Conservation (phyloP, 2,888 invertebrate species). For the Lasioglossum villosulum region DNA sequence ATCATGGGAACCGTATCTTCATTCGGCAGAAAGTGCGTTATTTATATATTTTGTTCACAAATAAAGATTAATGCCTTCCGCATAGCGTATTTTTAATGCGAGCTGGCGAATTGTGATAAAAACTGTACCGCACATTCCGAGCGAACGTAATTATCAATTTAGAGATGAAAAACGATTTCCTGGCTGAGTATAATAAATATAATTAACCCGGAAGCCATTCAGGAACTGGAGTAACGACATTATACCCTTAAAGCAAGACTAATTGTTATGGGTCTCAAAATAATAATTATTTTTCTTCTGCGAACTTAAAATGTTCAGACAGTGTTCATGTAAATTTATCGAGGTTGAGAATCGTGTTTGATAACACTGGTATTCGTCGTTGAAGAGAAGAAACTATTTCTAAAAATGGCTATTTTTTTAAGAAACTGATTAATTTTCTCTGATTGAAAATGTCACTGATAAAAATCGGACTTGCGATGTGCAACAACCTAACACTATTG, state of each 20-base stretch:
- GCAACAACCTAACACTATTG: background rate
- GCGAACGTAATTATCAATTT: conserved; percentile 5
- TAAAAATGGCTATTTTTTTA: no score
- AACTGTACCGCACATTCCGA: background rate
- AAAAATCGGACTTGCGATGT: no score
- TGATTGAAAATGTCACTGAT: no score
- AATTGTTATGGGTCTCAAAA: background rate
- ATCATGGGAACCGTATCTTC: background rate
- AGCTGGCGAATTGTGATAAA: background rate
- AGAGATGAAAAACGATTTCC: conserved; percentile 1
- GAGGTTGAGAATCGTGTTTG: no score
- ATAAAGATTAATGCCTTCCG: background rate
- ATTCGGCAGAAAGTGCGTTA: background rate
- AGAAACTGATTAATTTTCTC: no score
- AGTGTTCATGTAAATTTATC: no score
- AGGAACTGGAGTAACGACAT: background rate
- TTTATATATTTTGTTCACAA: background rate
- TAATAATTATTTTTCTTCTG: background rate
- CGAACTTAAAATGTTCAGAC: background rate
- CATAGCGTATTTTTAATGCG: background rate
- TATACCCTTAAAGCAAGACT: background rate
- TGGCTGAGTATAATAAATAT: background rate
- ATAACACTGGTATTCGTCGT: no score
- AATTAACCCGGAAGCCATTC: background rate
- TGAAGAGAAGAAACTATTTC: no score